Evolutionary conservation across 2,888 invertebrate genomes (phyloP).

Genomic region (Agriopis leucophaearia): DNA sequence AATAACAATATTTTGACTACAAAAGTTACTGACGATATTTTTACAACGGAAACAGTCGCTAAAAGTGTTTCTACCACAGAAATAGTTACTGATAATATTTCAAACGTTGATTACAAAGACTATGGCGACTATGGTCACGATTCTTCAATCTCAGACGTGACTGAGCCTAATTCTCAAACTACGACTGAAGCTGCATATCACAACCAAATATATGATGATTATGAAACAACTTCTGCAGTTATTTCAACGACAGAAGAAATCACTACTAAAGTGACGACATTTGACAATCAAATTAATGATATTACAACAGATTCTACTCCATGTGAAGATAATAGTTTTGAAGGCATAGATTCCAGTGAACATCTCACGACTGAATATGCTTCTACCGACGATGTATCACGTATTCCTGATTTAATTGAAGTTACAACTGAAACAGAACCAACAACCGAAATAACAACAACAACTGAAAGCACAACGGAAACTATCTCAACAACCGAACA

Average conservation of each 20-base stretch:
- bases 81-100: background rate
- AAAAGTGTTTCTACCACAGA: background rate
- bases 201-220: background rate
- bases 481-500: background rate
- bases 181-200: constrained; percentile 9
- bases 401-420: constrained; percentile 6
- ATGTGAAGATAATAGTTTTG: background rate
- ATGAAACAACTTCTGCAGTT: background rate
- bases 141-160: background rate
- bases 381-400: constrained; percentile 4
- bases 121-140: background rate
- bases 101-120: background rate
- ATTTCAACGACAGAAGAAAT: constrained; percentile 16
- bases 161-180: constrained; percentile 2
- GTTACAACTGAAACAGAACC: background rate
- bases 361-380: constrained; percentile 9
- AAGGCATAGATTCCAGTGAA: background rate
- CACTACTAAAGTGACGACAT: constrained; percentile 3
- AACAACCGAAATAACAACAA: constrained; percentile 17
- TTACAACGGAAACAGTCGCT: background rate
- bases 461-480: background rate
- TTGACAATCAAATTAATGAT: background rate
- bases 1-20: background rate
- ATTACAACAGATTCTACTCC: background rate
- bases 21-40: background rate